Conservation (phyloP, 2,888 invertebrate species). For the Nephrotoma flavescens region DNA sequence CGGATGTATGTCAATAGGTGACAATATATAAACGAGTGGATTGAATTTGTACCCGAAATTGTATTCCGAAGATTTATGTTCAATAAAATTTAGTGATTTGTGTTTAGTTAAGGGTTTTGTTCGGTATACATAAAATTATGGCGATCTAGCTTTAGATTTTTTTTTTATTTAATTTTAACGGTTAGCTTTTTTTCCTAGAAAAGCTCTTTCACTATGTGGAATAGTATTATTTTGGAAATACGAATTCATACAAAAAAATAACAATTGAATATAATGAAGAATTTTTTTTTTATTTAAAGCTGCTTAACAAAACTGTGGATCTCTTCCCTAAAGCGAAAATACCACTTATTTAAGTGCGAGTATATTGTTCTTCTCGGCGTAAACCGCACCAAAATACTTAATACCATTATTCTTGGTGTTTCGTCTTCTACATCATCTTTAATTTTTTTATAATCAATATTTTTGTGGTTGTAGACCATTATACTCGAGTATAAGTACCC, state of each 20-base stretch:
- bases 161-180: neutral
- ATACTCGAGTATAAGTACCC: neutral
- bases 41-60: neutral
- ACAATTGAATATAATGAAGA: neutral
- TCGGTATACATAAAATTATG: neutral
- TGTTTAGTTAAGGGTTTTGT: neutral
- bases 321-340: neutral
- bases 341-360: neutral
- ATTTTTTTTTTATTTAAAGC: neutral
- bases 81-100: neutral
- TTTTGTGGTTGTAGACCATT: neutral
- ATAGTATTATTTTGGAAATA: neutral
- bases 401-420: neutral
- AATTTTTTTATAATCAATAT: neutral
- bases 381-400: neutral
- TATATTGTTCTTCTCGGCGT: neutral
- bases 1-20: neutral
- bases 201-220: neutral
- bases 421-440: neutral
- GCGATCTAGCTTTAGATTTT: neutral
- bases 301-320: neutral
- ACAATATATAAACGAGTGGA: neutral
- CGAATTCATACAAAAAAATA: neutral
- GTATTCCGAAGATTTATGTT: neutral
- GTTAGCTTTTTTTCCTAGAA: neutral